Evolutionary conservation across 1,140 invertebrate genomes (phyloP), one percentile per base, ranked within the genome.

Genomic region (Chironomus tepperi): DNA sequence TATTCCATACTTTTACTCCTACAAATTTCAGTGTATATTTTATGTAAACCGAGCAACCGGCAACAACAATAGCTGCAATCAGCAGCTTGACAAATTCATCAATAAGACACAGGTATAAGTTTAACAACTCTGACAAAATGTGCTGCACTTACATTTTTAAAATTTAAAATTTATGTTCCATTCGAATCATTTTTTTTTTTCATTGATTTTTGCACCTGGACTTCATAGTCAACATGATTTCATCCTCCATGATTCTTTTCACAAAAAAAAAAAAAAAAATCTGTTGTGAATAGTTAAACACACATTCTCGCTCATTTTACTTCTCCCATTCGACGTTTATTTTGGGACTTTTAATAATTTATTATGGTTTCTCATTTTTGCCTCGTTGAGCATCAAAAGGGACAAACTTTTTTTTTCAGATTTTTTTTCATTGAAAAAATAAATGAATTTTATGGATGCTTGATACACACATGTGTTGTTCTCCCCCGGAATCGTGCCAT

Each of bases 341-440:
- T n/a, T 57, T n/a, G 47, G 47, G 47, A 57, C 47, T 57, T 57
- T 57, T 57, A 57, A 57, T 57, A 57, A 57, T 57, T 57, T 57
- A 57, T 57, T 57, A 57, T 57, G 47, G 47, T 57, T 57, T 57
- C 47, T 57, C 47, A 57, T 57, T 57, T 5, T 57, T 57, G 47
- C 47, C 47, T 57, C 47, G 47, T 57, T 57, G 47, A 57, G 47
- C 47, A 57, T 57, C 47, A 57, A 57, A 57, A 57, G 47, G 47
- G 47, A 57, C 47, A 57, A 47, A 57, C 47, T 57, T n/a, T n/a
- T n/a, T 57, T 34, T 34, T 34, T 34, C 24, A 34, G 47, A 57
- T n/a, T 57, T 57, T 12, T 57, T 57, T 57, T 57, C n/a, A 34
- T 34, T 34, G 24, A 34, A 34, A 34, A n/a, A 34, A 34, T 34